These are phyloP conservation scores for Pachycephus smyrnensis DNA, from an alignment of 2,888 invertebrate species.

Conservation along the genomic window DNA sequence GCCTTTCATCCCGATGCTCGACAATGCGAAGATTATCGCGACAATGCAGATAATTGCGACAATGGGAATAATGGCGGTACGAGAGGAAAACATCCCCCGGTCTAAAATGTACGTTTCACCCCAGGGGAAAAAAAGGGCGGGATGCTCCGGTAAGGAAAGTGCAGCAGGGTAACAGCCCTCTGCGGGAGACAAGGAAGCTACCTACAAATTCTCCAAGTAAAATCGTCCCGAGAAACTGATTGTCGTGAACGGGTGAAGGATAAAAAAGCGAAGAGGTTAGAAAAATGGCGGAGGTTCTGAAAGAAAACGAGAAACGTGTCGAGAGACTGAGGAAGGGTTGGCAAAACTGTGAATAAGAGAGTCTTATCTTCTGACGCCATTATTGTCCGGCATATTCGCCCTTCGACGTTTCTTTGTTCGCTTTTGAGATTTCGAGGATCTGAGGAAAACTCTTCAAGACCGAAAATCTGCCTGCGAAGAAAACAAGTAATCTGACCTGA, in stretches of 20 bases:
- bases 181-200: not conserved
- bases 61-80: slow-evolving; percentile 24
- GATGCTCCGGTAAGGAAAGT: not conserved
- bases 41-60: slow-evolving; percentile 35
- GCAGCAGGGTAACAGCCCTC: slow-evolving; percentile 21
- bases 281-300: slow-evolving; percentile 8
- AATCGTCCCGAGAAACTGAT: slow-evolving; percentile 2
- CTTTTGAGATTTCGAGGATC: not conserved
- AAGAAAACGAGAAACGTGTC: not conserved
- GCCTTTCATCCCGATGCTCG: slow-evolving; percentile 11
- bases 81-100: slow-evolving; percentile 20
- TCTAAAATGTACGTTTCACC: slow-evolving; percentile 17
- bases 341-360: not conserved
- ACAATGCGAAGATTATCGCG: slow-evolving; percentile 23
- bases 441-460: not conserved
- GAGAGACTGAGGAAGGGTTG: not conserved
- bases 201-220: not conserved
- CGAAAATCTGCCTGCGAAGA: not conserved
- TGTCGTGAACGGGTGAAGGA: slow-evolving; percentile 7
- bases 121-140: slow-evolving; percentile 15
- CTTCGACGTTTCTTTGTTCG: not conserved
- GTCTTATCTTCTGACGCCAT: not conserved
- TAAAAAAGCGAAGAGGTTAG: slow-evolving; percentile 7
- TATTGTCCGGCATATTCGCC: not conserved
- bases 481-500: not conserved